Conservation (phyloP, 2,888 invertebrate genomes). For the Eilema caniola region DNA sequence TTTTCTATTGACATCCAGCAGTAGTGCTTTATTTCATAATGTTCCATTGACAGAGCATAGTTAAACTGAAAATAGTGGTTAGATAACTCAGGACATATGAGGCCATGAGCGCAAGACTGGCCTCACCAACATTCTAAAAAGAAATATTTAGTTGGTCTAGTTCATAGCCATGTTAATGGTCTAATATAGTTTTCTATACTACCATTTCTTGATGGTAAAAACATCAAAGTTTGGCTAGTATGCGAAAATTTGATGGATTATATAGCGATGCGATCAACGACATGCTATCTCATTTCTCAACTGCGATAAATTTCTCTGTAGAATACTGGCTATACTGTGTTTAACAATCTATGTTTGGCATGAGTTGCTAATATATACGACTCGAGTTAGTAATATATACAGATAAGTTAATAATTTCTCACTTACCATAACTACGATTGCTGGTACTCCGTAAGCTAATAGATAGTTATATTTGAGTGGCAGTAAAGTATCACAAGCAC, state of each 20-base stretch:
- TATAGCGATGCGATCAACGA: neutral
- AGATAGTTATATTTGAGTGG: conserved; percentile 88
- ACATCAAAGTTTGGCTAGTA: no score
- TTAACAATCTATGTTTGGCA: no score
- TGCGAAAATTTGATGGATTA: no score
- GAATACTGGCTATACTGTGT: neutral
- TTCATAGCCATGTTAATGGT: neutral
- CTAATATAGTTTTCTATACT: neutral
- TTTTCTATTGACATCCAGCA: conserved; percentile 93
- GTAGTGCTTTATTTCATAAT: conserved; percentile 91
- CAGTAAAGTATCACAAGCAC: conserved; percentile 86
- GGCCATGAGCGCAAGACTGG: neutral
- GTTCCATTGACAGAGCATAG: conserved; percentile 89
- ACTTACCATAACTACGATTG: conserved; percentile 89
- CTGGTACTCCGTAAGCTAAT: conserved; percentile 88
- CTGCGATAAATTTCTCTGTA: neutral
- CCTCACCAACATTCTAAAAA: neutral
- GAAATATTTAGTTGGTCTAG: no score
- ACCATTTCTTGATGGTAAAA: neutral
- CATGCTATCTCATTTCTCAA: neutral
- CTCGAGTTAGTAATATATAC: neutral
- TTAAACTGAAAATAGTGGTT: conserved; percentile 83
- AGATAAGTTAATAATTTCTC: neutral
- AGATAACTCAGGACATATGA: neutral
- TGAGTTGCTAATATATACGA: no score